Conservation (phyloP, 2,113 vertebrate species). For the Peromyscus polionotus region DNA sequence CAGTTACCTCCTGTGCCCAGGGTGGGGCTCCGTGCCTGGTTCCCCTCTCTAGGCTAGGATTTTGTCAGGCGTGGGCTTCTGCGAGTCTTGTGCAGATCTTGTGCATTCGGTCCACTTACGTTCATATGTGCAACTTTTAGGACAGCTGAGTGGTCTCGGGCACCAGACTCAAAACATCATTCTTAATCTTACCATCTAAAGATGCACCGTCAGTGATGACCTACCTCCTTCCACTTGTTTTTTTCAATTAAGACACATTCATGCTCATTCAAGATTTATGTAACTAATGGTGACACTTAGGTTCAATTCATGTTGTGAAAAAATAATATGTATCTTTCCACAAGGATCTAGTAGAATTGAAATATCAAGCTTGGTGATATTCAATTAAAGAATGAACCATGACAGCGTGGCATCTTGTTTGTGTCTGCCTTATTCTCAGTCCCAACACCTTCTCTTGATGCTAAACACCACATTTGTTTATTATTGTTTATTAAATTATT, state of each 20-base stretch:
- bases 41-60: neutral
- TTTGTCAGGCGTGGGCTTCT: neutral
- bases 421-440: neutral
- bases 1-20: neutral
- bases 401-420: neutral
- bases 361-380: neutral
- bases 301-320: neutral
- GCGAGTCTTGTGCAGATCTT: neutral
- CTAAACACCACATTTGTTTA: neutral
- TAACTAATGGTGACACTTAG: neutral
- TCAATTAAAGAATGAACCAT: neutral
- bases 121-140: neutral
- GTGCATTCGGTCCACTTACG: too few relatives aligned
- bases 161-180: neutral
- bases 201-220: neutral
- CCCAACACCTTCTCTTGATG: neutral
- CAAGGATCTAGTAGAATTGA: neutral
- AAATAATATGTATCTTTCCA: neutral
- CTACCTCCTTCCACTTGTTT: neutral
- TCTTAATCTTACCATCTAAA: neutral
- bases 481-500: constrained; percentile 27
- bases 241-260: neutral
- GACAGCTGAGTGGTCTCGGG: neutral
- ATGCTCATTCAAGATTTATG: constrained; percentile 5
- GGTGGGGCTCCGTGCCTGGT: neutral